Evolutionary conservation across 2,113 vertebrate genomes (phyloP).

Genomic region (Leptodactylus fuscus): DNA sequence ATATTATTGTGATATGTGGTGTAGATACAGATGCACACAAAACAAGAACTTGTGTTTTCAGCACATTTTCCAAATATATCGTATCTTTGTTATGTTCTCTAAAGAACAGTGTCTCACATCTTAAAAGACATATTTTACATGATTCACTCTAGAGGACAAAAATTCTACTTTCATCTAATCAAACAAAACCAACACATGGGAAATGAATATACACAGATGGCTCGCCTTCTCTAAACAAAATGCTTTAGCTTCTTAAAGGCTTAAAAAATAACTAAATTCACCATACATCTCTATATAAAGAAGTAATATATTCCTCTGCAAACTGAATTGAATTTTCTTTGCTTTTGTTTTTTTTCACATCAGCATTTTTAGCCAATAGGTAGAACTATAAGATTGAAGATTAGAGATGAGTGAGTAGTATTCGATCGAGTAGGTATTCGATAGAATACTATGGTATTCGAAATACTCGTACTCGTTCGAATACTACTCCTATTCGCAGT

Average conservation of each 20-base stretch:
- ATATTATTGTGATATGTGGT: background rate
- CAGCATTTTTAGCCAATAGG: background rate
- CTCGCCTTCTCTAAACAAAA: constrained; percentile 25
- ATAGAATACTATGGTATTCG: too few species aligned
- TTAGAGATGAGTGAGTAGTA: too few species aligned
- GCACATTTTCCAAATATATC: constrained; percentile 9
- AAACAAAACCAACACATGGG: constrained; percentile 31
- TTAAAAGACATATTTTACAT: constrained; percentile 4
- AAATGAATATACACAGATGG: constrained; percentile 49
- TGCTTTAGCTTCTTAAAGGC: constrained; percentile 5
- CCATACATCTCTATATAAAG: constrained; percentile 13
- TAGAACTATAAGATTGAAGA: background rate
- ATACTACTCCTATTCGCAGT: too few species aligned
- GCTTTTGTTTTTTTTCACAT: background rate
- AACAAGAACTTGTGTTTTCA: constrained; percentile 22
- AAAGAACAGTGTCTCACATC: background rate
- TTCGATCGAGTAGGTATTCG: too few species aligned
- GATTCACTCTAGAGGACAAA: constrained; percentile 20
- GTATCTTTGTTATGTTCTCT: constrained; percentile 10
- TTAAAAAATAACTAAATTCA: constrained; percentile 19
- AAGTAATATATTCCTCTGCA: background rate
- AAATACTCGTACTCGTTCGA: too few species aligned
- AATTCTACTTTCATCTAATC: constrained; percentile 41
- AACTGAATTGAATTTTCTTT: background rate
- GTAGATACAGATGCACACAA: background rate